phyloP scores from a whole-genome alignment of 1,140 invertebrate species.

The Drosophila mauritiana region DNA sequence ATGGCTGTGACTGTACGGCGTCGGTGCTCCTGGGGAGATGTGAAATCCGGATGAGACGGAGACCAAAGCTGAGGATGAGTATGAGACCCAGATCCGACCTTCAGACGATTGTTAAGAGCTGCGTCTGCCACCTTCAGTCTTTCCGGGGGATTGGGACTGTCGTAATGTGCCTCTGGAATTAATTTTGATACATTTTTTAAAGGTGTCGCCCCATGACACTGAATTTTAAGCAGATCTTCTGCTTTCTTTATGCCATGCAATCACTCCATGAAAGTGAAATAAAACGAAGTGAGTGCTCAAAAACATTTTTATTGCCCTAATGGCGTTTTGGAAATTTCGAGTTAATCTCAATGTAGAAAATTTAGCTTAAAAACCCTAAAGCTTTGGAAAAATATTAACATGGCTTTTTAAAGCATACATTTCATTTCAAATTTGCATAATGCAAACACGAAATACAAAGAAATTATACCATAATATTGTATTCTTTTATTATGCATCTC shows the following conservation, averaged over 20 bases:
- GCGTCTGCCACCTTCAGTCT: background rate
- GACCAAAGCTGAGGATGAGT: background rate
- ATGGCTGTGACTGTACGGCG: constrained; percentile 18
- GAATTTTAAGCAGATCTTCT: background rate
- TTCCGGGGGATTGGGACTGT: constrained; percentile 2
- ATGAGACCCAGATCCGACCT: background rate
- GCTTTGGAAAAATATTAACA: too few species aligned
- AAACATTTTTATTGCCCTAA: background rate
- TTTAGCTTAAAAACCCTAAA: too few species aligned
- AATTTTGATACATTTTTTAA: constrained; percentile 49
- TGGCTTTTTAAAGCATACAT: too few species aligned
- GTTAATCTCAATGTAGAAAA: too few species aligned
- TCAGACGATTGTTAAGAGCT: background rate
- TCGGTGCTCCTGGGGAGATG: background rate
- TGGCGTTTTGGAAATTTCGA: too few species aligned
- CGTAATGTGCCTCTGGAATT: constrained; percentile 39
- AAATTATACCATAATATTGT: too few species aligned
- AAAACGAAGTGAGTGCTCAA: background rate
- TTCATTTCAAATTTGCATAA: too few species aligned
- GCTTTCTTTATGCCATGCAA: background rate
- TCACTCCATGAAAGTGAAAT: background rate
- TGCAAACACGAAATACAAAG: too few species aligned
- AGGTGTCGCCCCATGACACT: constrained; percentile 20
- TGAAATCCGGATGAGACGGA: background rate
- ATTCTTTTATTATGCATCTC: too few species aligned